A percentile compares a stretch with the other conserved stretches of the same genome.
phyloP scores from a whole-genome alignment of 2,888 invertebrate genomes.

The Protophormia terraenovae region DNA sequence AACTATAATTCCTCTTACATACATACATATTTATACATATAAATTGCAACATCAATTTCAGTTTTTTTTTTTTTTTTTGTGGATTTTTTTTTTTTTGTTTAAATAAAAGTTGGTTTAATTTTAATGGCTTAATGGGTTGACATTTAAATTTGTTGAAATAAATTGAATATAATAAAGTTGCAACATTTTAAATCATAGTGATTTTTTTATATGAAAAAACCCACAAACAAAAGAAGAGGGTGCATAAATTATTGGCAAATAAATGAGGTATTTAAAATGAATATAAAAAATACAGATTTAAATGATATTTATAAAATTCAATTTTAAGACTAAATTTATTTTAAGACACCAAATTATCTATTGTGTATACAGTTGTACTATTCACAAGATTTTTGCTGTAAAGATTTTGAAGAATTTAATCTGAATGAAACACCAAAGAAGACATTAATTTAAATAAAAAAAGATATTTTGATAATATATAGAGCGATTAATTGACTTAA shows the following conservation, averaged over 20 bases:
- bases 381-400: too few relatives aligned
- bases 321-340: too few relatives aligned
- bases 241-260: background rate
- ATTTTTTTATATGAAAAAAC: background rate
- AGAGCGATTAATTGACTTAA: too few relatives aligned
- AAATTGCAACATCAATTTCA: slow-evolving; percentile 46
- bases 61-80: background rate
- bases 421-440: too few relatives aligned
- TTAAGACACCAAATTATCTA: too few relatives aligned
- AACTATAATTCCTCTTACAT: slow-evolving; percentile 51
- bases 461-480: too few relatives aligned
- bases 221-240: background rate
- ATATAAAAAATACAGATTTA: background rate
- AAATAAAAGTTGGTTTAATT: slow-evolving; percentile 47
- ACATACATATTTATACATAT: too few relatives aligned
- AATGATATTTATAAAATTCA: too few relatives aligned
- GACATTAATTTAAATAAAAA: too few relatives aligned
- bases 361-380: too few relatives aligned
- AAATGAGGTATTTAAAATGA: background rate
- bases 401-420: too few relatives aligned
- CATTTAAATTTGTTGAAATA: slow-evolving; percentile 35
- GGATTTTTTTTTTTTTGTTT: background rate
- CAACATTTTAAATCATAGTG: background rate
- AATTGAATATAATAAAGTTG: background rate
- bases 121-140: slow-evolving; percentile 26